These are phyloP conservation scores for Diabrotica undecimpunctata DNA, from an alignment of 1,140 invertebrate species.

Conservation along the genomic window DNA sequence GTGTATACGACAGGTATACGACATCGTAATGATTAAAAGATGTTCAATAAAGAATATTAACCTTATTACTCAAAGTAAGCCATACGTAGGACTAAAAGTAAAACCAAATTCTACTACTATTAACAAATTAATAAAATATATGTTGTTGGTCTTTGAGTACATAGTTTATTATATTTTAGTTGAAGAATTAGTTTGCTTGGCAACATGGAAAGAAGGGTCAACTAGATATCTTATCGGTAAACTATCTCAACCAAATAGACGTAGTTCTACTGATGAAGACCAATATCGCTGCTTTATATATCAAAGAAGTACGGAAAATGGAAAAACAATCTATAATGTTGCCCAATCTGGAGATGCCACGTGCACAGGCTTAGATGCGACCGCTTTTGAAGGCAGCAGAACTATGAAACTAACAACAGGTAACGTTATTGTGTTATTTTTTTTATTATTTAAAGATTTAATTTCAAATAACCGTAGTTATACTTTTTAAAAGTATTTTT, in stretches of 20 bases:
- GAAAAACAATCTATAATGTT: conserved; percentile 57
- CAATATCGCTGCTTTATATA: conserved; percentile 68
- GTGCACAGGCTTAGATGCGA: conserved; percentile 66
- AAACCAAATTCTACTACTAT: too few relatives aligned
- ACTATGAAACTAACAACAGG: conserved; percentile 62
- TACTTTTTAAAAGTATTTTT: too few relatives aligned
- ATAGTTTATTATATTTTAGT: conserved; percentile 53
- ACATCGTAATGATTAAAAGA: background rate
- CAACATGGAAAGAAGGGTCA: conserved; percentile 82
- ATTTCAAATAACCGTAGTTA: too few relatives aligned
- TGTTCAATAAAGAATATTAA: background rate
- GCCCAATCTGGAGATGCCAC: conserved; percentile 79
- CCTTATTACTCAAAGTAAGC: too few relatives aligned
- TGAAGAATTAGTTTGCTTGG: conserved; percentile 77
- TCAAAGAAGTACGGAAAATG: conserved; percentile 46
- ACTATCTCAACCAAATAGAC: conserved; percentile 52
- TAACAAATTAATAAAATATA: too few relatives aligned
- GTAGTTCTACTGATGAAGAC: conserved; percentile 55
- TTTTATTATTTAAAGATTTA: too few relatives aligned
- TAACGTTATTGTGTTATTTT: conserved; percentile 43
- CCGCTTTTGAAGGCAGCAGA: conserved; percentile 60
- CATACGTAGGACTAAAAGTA: too few relatives aligned
- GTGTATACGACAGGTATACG: background rate
- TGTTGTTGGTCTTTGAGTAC: too few relatives aligned
- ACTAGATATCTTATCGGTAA: conserved; percentile 74